A percentile compares a stretch with the other conserved stretches of the same genome.
Evolutionary conservation across 2,888 invertebrate genomes (phyloP).

Genomic region (Rhopalosiphum nymphaeae): DNA sequence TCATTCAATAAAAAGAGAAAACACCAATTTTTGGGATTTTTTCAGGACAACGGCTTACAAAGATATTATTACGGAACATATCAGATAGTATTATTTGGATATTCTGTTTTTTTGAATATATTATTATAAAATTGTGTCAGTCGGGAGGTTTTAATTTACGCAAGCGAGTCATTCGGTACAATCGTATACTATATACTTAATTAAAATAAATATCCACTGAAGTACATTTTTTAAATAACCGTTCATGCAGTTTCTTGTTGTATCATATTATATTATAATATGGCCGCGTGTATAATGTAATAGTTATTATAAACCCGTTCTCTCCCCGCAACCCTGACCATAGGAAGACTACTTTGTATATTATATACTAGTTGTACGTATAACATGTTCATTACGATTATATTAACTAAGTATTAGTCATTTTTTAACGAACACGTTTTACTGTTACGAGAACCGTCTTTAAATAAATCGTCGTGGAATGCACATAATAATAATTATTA

Average conservation of each 20-base stretch:
- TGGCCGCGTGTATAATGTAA: not conserved
- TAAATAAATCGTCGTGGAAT: conserved; percentile 19
- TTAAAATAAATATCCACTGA: not conserved
- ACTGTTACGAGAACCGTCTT: conserved; percentile 37
- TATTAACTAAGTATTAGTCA: not conserved
- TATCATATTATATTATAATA: not conserved
- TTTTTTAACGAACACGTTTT: conserved; percentile 47
- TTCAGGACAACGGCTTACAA: not conserved
- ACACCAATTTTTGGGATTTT: not conserved
- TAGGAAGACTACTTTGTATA: not conserved
- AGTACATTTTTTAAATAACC: not conserved
- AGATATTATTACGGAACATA: not conserved
- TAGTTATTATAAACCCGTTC: not conserved
- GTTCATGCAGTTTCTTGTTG: not conserved
- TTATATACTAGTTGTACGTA: not conserved
- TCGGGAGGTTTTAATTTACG: not conserved
- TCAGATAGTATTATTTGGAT: not conserved
- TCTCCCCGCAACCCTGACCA: not conserved
- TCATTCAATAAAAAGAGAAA: not conserved
- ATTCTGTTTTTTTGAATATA: not conserved
- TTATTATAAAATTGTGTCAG: not conserved
- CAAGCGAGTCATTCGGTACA: not conserved
- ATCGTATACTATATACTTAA: not conserved
- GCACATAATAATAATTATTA: not conserved
- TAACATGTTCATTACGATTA: not conserved